Evolutionary conservation across 2,888 invertebrate genomes (phyloP).

Genomic region (Stenichneumon culpator): DNA sequence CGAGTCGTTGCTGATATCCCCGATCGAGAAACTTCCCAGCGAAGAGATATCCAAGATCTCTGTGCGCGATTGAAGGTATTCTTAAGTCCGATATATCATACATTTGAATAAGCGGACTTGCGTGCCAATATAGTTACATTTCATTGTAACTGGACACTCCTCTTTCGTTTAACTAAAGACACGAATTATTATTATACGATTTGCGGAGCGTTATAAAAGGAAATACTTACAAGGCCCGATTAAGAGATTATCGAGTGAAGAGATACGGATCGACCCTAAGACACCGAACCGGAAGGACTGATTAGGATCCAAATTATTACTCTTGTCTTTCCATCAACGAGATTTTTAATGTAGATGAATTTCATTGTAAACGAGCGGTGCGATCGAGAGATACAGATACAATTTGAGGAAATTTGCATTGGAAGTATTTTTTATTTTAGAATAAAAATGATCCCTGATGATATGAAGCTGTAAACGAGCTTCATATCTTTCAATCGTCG

Average conservation of each 20-base stretch:
- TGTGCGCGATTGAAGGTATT: background rate
- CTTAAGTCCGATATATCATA: background rate
- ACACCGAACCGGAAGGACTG: background rate
- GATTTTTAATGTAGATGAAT: background rate
- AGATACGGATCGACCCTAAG: background rate
- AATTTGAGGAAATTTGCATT: background rate
- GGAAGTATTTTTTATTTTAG: background rate
- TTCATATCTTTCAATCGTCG: constrained; percentile 5
- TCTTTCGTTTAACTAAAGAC: background rate
- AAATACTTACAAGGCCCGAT: background rate
- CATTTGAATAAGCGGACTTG: background rate
- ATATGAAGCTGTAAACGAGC: too few species aligned
- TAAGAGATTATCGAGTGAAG: background rate
- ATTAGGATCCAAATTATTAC: background rate
- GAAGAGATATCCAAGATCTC: background rate
- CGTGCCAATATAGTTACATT: background rate
- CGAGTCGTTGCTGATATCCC: background rate
- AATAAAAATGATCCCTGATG: constrained; percentile 1
- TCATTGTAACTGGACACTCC: background rate
- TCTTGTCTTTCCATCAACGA: background rate
- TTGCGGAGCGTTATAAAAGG: background rate
- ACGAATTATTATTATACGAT: background rate
- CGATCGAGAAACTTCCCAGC: constrained; percentile 16
- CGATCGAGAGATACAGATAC: background rate
- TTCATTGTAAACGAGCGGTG: background rate